phyloP scores from a whole-genome alignment of 2,888 invertebrate genomes.

The Tetranychus piercei region DNA sequence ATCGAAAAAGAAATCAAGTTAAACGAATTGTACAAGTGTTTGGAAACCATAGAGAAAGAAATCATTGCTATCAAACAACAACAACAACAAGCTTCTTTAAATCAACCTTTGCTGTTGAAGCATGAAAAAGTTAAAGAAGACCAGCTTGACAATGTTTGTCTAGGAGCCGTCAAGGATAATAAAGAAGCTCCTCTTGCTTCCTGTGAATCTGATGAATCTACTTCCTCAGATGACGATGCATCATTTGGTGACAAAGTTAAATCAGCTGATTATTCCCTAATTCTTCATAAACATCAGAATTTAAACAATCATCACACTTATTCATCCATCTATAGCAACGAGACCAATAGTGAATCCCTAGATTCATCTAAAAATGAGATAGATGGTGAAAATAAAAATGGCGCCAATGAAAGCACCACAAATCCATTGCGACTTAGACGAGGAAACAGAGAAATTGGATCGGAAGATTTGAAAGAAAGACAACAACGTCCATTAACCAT shows the following conservation, averaged over 20 bases:
- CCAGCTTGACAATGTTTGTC: background rate
- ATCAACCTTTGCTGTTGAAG: background rate
- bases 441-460: background rate
- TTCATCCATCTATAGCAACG: background rate
- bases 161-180: background rate
- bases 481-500: conserved; percentile 20
- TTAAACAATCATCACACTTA: background rate
- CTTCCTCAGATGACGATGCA: background rate
- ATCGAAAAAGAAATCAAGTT: conserved; percentile 20
- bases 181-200: conserved; percentile 2
- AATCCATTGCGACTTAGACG: background rate
- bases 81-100: background rate
- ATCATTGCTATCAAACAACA: conserved; percentile 5
- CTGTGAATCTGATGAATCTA: conserved; percentile 1
- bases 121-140: too few relatives aligned
- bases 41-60: conserved; percentile 15
- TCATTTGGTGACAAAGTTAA: background rate
- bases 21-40: conserved; percentile 17
- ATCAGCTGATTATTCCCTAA: background rate
- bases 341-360: background rate
- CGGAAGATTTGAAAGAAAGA: background rate
- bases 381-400: too few relatives aligned
- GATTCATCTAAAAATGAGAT: background rate
- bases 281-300: background rate
- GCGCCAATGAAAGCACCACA: too few relatives aligned